phyloP scores from a whole-genome alignment of 2,113 vertebrate species.

The Corythornis madagascariensis region DNA sequence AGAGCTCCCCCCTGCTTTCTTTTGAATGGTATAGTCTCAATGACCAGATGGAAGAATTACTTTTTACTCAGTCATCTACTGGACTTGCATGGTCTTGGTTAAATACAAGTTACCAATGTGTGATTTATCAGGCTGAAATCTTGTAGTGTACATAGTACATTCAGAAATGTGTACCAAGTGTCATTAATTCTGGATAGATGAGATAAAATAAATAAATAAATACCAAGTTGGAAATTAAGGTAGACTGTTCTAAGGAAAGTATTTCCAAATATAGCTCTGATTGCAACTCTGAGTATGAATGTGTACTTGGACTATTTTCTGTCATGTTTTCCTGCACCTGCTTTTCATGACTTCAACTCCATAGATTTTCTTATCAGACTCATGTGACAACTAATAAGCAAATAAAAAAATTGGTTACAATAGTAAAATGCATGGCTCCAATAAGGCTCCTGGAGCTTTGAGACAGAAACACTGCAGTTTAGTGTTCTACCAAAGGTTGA shows the following conservation, averaged over 20 bases:
- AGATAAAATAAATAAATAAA: conserved; percentile 45
- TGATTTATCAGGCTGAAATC: neutral
- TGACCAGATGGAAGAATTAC: neutral
- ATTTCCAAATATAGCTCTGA: neutral
- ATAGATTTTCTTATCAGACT: conserved; percentile 16
- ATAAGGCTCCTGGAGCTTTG: neutral
- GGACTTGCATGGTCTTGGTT: neutral
- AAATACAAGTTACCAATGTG: neutral
- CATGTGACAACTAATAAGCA: conserved; percentile 18
- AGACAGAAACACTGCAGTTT: neutral
- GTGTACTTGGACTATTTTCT: neutral
- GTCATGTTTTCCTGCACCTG: neutral
- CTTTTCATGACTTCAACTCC: conserved; percentile 13
- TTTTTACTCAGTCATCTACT: neutral
- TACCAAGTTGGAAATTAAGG: neutral
- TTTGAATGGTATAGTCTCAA: neutral
- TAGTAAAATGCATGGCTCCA: conserved; percentile 36
- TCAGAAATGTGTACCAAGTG: neutral
- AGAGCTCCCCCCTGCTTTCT: neutral
- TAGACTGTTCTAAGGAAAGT: neutral
- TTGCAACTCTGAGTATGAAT: neutral
- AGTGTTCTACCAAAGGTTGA: conserved; percentile 14
- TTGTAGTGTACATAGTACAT: conserved; percentile 45
- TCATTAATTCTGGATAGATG: neutral
- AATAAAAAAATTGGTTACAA: conserved; percentile 52